A percentile compares a stretch with the other conserved stretches of the same genome.
These are phyloP conservation scores for Drosophila kuntzei DNA, from an alignment of 2,888 invertebrate species.

Conservation along the genomic window DNA sequence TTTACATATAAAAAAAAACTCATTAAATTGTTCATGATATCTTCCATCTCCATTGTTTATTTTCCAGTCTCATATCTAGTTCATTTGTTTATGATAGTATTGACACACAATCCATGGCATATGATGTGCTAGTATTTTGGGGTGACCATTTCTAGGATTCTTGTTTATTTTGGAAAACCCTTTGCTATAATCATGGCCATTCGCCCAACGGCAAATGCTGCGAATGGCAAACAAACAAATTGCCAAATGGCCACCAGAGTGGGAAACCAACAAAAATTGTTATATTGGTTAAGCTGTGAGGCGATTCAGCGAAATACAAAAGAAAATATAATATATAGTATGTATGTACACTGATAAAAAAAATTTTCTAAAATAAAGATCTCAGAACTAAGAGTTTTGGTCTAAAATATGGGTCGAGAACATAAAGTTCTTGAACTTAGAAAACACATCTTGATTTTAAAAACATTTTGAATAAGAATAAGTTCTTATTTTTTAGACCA, in stretches of 20 bases:
- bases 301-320: constrained; percentile 11
- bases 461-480: no score
- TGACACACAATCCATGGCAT: constrained; percentile 9
- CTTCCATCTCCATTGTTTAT: constrained; percentile 1
- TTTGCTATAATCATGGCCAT: constrained; percentile 18
- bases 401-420: no score
- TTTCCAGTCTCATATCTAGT: background rate
- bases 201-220: constrained; percentile 27
- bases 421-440: no score
- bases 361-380: no score
- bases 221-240: constrained; percentile 34
- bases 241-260: constrained; percentile 45
- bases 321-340: constrained; percentile 5
- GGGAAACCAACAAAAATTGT: constrained; percentile 18
- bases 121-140: constrained; percentile 20
- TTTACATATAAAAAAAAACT: no score
- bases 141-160: constrained; percentile 8
- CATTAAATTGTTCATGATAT: background rate
- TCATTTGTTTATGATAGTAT: constrained; percentile 15
- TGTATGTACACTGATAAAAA: no score
- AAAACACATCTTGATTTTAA: no score
- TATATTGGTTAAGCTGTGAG: constrained; percentile 41
- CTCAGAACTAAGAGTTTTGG: no score
- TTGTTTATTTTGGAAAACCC: constrained; percentile 7
- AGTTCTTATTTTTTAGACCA: no score